Conservation (phyloP, 2,888 invertebrate species). For the Yponomeuta cagnagella region DNA sequence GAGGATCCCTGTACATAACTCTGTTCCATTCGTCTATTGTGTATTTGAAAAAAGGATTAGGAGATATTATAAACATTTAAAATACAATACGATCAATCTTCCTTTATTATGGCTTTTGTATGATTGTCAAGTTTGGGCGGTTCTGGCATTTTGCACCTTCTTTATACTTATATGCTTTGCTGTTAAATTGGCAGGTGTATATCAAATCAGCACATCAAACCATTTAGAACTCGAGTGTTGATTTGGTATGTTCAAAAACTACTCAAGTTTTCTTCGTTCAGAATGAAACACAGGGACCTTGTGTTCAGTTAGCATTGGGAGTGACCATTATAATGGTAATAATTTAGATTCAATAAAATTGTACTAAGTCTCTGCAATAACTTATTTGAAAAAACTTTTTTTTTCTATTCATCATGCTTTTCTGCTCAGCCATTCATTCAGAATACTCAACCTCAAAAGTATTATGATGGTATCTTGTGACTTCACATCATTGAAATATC, state of each 20-base stretch:
- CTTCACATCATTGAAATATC: background rate
- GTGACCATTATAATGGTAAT: conserved; percentile 9
- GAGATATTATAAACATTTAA: conserved; percentile 29
- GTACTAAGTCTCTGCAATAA: background rate
- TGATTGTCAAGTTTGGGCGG: background rate
- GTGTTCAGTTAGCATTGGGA: conserved; percentile 3
- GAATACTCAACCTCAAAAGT: background rate
- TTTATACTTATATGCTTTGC: background rate
- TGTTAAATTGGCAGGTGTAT: background rate
- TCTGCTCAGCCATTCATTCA: background rate
- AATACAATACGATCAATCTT: conserved; percentile 7
- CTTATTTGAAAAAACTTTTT: background rate
- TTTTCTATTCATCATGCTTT: background rate
- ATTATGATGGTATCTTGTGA: background rate
- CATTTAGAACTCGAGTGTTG: background rate
- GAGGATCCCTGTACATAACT: conserved; percentile 73
- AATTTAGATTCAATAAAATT: background rate
- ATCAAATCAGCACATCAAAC: conserved; percentile 1
- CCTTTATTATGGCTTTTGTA: background rate
- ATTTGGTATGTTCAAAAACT: background rate
- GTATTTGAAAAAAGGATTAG: conserved; percentile 43
- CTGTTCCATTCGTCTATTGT: conserved; percentile 56
- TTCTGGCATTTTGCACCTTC: background rate
- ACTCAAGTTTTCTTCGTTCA: background rate
- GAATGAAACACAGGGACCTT: conserved; percentile 6